Conservation (phyloP, 2,113 vertebrate genomes). For the Scophthalmus maximus region DNA sequence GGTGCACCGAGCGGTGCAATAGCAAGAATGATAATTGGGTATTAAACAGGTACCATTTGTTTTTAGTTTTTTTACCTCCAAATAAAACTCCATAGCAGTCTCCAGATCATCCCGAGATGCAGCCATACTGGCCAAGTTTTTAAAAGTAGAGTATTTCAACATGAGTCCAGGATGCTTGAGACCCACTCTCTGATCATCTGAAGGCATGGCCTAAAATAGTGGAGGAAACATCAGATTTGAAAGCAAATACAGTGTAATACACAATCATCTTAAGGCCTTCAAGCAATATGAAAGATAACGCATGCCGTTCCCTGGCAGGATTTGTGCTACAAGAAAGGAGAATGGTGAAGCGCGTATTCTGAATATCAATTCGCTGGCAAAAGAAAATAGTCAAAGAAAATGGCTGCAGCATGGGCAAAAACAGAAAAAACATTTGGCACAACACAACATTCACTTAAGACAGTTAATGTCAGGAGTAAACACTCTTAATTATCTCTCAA, state of each 20-base stretch:
- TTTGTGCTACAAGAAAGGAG: too few relatives aligned
- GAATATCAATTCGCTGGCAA: too few relatives aligned
- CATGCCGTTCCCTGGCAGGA: too few relatives aligned
- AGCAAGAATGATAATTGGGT: not conserved
- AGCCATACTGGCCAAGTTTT: conserved; percentile 94
- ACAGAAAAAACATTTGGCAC: too few relatives aligned
- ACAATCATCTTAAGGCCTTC: not conserved
- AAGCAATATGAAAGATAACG: too few relatives aligned
- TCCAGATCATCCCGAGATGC: conserved; percentile 89
- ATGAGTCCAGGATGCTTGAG: conserved; percentile 96
- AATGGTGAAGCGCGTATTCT: too few relatives aligned
- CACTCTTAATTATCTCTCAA: too few relatives aligned
- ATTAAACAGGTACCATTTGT: not conserved
- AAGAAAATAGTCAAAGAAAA: too few relatives aligned
- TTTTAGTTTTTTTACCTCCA: conserved; percentile 87
- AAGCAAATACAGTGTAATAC: not conserved
- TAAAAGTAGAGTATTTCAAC: conserved; percentile 97
- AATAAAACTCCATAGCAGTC: conserved; percentile 95
- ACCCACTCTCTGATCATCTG: conserved; percentile 92
- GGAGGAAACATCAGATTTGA: conserved; percentile 1
- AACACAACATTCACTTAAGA: too few relatives aligned
- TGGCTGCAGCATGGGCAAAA: too few relatives aligned
- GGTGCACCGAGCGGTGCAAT: not conserved
- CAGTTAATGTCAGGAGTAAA: too few relatives aligned
- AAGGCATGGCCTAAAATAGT: conserved; percentile 87